These are phyloP conservation scores for Actenoides lindsayi DNA, from an alignment of 2,113 vertebrate species.

Conservation along the genomic window DNA sequence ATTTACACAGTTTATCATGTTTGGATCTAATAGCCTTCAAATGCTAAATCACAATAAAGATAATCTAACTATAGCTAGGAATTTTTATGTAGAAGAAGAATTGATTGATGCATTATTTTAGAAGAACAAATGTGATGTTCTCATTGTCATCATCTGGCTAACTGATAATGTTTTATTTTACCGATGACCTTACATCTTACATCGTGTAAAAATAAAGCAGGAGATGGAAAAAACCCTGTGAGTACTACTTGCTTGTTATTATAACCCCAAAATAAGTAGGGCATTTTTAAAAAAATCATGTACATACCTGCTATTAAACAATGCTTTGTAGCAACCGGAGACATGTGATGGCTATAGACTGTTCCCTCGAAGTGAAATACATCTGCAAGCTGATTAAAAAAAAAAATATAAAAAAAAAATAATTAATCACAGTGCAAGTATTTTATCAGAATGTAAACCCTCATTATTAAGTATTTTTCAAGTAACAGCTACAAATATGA, in stretches of 20 bases:
- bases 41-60: not conserved
- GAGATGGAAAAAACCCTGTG: not conserved
- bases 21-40: not conserved
- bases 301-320: conserved; percentile 93
- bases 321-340: conserved; percentile 91
- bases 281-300: not conserved
- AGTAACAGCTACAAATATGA: not conserved
- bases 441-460: not conserved
- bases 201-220: not conserved
- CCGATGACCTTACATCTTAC: not conserved
- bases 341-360: conserved; percentile 96
- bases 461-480: not conserved
- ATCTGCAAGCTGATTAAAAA: conserved; percentile 84
- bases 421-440: not conserved
- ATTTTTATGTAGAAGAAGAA: not conserved
- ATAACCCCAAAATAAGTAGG: not conserved
- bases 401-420: conserved; percentile 32
- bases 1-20: not conserved
- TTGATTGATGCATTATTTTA: not conserved
- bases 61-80: not conserved
- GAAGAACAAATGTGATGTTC: not conserved
- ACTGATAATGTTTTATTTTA: not conserved
- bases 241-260: not conserved
- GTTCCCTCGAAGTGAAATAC: conserved; percentile 91
- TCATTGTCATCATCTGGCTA: not conserved